phyloP scores from a whole-genome alignment of 2,888 invertebrate species.

The Pocota personata region DNA sequence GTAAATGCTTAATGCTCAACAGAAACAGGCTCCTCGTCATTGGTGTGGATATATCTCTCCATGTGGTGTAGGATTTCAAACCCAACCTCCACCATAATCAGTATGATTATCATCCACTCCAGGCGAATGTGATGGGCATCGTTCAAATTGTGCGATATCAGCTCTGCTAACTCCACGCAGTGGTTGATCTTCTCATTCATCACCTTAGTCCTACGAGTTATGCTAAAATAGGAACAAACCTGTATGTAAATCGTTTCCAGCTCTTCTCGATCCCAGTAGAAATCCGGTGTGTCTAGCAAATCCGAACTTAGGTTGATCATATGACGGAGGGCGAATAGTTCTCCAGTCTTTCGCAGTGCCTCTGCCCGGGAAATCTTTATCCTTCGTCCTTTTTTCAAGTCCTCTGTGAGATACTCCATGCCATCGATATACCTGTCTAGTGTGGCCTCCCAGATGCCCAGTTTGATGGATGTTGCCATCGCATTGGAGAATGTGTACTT shows the following conservation, averaged over 20 bases:
- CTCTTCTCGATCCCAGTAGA: slow-evolving; percentile 98
- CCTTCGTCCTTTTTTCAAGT: slow-evolving; percentile 89
- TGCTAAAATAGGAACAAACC: slow-evolving; percentile 92
- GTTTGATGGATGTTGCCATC: slow-evolving; percentile 95
- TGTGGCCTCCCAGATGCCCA: slow-evolving; percentile 96
- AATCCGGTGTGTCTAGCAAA: slow-evolving; percentile 96
- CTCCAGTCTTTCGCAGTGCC: slow-evolving; percentile 91
- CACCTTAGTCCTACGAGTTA: slow-evolving; percentile 94
- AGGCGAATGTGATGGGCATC: slow-evolving; percentile 96
- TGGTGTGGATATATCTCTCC: slow-evolving; percentile 84
- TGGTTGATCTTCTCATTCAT: slow-evolving; percentile 98
- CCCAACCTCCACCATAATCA: slow-evolving; percentile 97
- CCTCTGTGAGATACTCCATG: slow-evolving; percentile 91
- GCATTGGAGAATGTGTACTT: slow-evolving; percentile 98
- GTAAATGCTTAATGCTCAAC: slow-evolving; percentile 16
- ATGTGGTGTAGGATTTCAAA: slow-evolving; percentile 92
- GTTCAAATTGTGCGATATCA: slow-evolving; percentile 94
- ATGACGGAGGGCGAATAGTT: slow-evolving; percentile 94
- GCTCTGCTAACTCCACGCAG: slow-evolving; percentile 95
- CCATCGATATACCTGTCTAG: slow-evolving; percentile 92
- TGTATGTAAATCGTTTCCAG: slow-evolving; percentile 93
- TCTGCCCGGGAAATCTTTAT: slow-evolving; percentile 85
- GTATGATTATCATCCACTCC: slow-evolving; percentile 98
- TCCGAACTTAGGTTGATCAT: slow-evolving; percentile 96
- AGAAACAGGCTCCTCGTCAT: background rate